Base-by-base conservation (phyloP, 2,797 vertebrate species). In the Neostethus bicornis region DNA sequence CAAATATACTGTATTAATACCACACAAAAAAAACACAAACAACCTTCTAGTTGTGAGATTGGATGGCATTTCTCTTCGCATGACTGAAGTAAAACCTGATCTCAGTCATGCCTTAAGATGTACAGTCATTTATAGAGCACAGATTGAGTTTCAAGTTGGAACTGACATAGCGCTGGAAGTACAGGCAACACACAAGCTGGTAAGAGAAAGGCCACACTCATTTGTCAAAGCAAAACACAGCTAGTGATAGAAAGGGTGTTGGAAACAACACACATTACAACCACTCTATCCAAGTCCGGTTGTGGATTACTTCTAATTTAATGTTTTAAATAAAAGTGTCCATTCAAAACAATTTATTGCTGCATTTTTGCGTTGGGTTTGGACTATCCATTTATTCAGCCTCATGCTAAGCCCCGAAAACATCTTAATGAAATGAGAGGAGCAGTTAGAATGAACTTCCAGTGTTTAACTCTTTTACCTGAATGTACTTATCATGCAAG, bases 381-480 rank as follows among this genome's bases (percentile, higher is more conserved):
- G 75, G 84, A 79, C 80, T 34, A 34, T n/a, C 14, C n/a, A 76
- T 85, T 77, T 77, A 87, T 89, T 91, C 84, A 89, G 75, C 78
- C 75, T 75, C 84, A 59, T 82, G 87, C 84, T 84, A 69, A 83
- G 81, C 65, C 58, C 87, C 62, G 74, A 91, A 87, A 84, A 85
- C 79, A 86, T 90, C 82, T 87, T 91, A 89, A 90, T 88, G 75
- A 89, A 90, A 91, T 87, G 86, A 91, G 79, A 84, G 75, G 87
- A 70, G 83, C 87, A 83, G 80, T 80, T 81, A 75, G 77, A 86
- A 77, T 76, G 77, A 87, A 85, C 79, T 80, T 81, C 79, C 81
- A 89, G 85, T 89, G 86, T 89, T 91, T 84, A 87, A 89, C 78
- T 83, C 82, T 84, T 89, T 79, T 75, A 90, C 87, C 86, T 89